A percentile compares a stretch with the other conserved stretches of the same genome.
Conservation (phyloP, 1,140 invertebrate species). For the Babylonia areolata region DNA sequence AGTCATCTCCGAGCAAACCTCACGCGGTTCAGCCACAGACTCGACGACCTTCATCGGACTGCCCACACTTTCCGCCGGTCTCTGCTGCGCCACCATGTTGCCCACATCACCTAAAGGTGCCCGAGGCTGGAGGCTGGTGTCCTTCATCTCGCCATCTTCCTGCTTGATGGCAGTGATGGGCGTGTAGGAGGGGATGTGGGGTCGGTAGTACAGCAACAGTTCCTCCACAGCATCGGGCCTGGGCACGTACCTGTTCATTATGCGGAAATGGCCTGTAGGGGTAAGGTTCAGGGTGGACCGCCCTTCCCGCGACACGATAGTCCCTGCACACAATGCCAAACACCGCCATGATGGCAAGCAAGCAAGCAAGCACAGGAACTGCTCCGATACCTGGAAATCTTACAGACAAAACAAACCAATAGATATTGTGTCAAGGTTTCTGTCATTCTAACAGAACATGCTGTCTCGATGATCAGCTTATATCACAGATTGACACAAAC, state of each 20-base stretch:
- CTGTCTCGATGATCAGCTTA: too few species aligned
- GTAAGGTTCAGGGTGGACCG: not conserved
- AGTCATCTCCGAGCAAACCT: too few species aligned
- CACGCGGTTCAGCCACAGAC: not conserved
- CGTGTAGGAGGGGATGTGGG: not conserved
- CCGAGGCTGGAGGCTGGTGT: not conserved
- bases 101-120: not conserved
- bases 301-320: constrained; percentile 14
- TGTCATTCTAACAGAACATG: too few species aligned
- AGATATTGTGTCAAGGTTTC: too few species aligned
- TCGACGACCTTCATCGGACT: too few species aligned
- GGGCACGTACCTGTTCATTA: not conserved
- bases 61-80: too few species aligned
- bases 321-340: constrained; percentile 19
- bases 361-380: too few species aligned
- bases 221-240: not conserved
- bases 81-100: not conserved
- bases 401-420: too few species aligned
- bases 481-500: too few species aligned
- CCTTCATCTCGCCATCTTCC: not conserved
- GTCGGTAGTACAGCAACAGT: constrained; percentile 19
- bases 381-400: too few species aligned
- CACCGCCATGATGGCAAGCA: too few species aligned
- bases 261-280: not conserved
- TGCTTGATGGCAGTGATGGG: not conserved